Conservation (phyloP, 2,797 vertebrate genomes). For the Microhierax caerulescens region DNA sequence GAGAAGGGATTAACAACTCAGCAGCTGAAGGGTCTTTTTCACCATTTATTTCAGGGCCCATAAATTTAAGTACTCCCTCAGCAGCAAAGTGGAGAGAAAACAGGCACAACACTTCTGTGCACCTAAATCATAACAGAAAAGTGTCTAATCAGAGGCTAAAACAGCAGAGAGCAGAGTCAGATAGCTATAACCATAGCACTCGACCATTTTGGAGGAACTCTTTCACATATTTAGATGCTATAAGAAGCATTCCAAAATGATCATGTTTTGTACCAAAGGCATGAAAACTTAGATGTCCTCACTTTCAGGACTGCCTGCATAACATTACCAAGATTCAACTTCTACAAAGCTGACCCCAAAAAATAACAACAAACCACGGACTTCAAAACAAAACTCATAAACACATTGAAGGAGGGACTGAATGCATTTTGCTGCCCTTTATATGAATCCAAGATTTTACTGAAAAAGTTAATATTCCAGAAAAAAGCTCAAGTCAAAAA, state of each 20-base stretch:
- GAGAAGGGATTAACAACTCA: neutral
- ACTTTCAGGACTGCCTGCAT: neutral
- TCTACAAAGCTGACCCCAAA: neutral
- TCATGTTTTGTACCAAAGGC: neutral
- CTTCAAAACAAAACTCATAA: neutral
- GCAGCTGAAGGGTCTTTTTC: neutral
- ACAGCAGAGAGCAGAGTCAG: neutral
- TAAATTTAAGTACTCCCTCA: neutral
- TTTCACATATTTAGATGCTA: neutral
- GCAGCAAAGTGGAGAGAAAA: accelerated
- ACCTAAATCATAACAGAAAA: neutral
- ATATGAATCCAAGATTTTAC: neutral
- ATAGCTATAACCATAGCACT: neutral
- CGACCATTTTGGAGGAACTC: neutral
- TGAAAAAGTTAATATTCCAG: neutral
- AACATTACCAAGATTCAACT: neutral
- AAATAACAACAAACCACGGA: neutral
- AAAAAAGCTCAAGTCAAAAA: neutral
- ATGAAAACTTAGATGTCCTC: neutral
- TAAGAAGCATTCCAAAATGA: neutral
- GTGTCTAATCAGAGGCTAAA: neutral
- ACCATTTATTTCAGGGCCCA: neutral
- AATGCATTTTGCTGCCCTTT: neutral
- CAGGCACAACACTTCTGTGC: neutral
- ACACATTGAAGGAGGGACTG: neutral